These are phyloP conservation scores for Lepus americanus DNA, from an alignment of 2,113 vertebrate genomes.

Conservation along the genomic window DNA sequence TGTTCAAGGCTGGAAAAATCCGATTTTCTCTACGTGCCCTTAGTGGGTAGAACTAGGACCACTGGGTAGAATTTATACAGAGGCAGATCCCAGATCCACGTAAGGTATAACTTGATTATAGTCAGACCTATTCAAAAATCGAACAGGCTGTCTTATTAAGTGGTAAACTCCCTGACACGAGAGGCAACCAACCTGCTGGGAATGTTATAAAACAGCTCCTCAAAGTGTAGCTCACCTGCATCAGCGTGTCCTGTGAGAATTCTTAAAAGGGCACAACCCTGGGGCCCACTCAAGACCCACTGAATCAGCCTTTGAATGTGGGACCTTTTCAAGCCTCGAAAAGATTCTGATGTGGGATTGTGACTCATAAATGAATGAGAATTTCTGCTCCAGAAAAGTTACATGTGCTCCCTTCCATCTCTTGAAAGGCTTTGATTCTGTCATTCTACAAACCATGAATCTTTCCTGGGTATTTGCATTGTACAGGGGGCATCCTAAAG, in stretches of 20 bases:
- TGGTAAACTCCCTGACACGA: background rate
- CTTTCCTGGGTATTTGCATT: background rate
- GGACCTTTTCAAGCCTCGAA: background rate
- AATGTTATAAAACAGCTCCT: background rate
- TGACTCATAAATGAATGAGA: constrained; percentile 9
- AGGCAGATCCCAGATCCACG: background rate
- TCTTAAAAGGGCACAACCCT: background rate
- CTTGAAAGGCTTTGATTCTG: background rate
- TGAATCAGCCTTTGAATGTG: background rate
- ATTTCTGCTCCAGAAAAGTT: background rate
- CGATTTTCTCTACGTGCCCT: background rate
- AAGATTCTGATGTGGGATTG: background rate
- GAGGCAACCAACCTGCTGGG: background rate
- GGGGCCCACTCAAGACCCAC: background rate
- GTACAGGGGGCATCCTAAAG: background rate
- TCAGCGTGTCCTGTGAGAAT: background rate
- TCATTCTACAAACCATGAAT: background rate
- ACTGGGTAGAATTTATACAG: background rate
- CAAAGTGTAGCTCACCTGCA: background rate
- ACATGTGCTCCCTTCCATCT: background rate
- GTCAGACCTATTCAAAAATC: background rate
- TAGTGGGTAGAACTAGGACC: background rate
- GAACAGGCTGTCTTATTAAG: background rate
- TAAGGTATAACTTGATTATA: background rate
- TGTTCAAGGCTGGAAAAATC: background rate